Conservation (phyloP, 2,888 invertebrate genomes). For the Drosophila mimetica region DNA sequence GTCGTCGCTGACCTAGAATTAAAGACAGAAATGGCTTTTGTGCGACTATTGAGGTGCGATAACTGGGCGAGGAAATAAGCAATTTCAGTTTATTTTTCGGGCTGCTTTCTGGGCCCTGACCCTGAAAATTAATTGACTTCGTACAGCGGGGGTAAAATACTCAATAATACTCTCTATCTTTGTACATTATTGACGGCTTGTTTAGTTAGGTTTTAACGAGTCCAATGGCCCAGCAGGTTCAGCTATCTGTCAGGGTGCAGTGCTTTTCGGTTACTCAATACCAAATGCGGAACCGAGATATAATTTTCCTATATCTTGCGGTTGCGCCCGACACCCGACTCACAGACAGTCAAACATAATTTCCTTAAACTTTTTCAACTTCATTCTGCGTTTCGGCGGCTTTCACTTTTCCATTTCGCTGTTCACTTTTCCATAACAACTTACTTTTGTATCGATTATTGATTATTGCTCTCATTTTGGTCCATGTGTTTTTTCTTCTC, state of each 20-base stretch:
- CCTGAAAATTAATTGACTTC: conserved; percentile 73
- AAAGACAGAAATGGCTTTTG: conserved; percentile 50
- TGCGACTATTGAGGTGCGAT: conserved; percentile 57
- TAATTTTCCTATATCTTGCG: conserved; percentile 54
- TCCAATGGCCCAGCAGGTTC: conserved; percentile 54
- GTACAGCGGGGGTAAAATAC: conserved; percentile 21
- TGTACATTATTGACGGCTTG: conserved; percentile 61
- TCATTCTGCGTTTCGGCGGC: conserved; percentile 56
- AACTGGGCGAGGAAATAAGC: conserved; percentile 67
- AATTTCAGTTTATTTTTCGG: conserved; percentile 54
- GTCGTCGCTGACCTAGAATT: conserved; percentile 66
- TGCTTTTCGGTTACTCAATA: conserved; percentile 60
- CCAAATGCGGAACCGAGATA: conserved; percentile 66
- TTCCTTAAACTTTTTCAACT: conserved; percentile 58
- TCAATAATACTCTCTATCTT: conserved; percentile 14
- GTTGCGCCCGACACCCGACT: conserved; percentile 34
- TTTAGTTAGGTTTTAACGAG: conserved; percentile 69
- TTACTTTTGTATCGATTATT: conserved; percentile 69
- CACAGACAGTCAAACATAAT: conserved; percentile 45
- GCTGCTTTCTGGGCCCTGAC: conserved; percentile 65
- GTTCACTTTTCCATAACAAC: conserved; percentile 60
- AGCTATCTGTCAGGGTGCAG: conserved; percentile 28
- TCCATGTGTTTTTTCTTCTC: conserved; percentile 30
- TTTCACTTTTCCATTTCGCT: conserved; percentile 72
- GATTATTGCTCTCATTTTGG: conserved; percentile 54